Evolutionary conservation across 2,113 vertebrate species (phyloP).

Genomic region (Rostratula benghalensis): DNA sequence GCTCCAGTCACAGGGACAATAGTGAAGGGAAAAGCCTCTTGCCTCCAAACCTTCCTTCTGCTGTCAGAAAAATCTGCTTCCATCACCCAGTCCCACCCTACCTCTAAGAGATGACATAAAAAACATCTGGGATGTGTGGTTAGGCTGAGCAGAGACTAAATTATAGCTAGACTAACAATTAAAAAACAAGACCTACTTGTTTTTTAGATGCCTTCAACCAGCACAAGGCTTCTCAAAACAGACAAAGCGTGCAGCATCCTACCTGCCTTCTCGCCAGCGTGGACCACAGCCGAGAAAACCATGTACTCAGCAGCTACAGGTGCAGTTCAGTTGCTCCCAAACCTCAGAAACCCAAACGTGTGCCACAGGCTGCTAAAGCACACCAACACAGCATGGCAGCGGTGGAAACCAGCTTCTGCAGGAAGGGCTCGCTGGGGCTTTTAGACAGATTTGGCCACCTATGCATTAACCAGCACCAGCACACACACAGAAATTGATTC

Average conservation of each 20-base stretch:
- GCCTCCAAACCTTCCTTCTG: neutral
- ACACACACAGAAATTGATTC: accelerated
- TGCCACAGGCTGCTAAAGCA: neutral
- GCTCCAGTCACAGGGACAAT: neutral
- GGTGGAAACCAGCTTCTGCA: neutral
- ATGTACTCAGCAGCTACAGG: accelerated
- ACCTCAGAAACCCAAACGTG: neutral
- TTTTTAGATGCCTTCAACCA: neutral
- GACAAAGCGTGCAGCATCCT: neutral
- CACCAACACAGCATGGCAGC: neutral
- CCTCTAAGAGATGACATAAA: neutral
- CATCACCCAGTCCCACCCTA: neutral
- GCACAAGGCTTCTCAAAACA: neutral
- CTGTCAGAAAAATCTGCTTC: neutral
- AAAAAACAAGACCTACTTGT: neutral
- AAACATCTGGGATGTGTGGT: accelerated
- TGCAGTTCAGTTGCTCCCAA: neutral
- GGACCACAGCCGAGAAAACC: neutral
- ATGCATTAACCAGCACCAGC: neutral
- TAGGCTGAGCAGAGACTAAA: neutral
- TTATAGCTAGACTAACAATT: neutral
- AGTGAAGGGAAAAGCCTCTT: neutral
- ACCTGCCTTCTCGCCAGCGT: accelerated
- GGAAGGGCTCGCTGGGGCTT: neutral
- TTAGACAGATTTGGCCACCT: neutral